Percentiles rank a stretch among this genome's conserved stretches.
Conservation (phyloP, 2,113 vertebrate species). For the Daubentonia madagascariensis region DNA sequence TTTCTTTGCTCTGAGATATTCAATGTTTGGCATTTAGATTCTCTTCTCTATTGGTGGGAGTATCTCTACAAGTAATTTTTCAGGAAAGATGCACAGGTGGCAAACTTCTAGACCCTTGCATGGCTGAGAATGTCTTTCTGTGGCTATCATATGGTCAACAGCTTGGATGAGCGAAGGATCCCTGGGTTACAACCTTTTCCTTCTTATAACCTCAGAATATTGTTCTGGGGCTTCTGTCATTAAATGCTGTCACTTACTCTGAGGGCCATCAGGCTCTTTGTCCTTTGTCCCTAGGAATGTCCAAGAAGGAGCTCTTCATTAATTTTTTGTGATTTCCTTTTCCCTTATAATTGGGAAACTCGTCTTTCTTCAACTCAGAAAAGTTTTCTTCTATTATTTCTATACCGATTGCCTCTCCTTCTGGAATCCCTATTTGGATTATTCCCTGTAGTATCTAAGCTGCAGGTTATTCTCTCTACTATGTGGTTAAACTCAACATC, state of each 20-base stretch:
- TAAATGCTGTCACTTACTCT: not conserved
- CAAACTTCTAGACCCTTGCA: not conserved
- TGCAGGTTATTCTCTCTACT: not conserved
- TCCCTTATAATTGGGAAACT: not conserved
- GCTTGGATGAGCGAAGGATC: not conserved
- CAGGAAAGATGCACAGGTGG: not conserved
- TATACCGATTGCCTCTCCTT: not conserved
- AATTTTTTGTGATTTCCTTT: not conserved
- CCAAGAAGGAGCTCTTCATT: not conserved
- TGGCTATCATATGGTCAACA: not conserved
- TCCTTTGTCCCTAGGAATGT: not conserved
- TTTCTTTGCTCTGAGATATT: not conserved
- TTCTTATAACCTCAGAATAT: not conserved
- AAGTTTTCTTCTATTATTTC: slow-evolving; percentile 36
- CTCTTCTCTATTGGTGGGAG: not conserved
- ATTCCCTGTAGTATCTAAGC: not conserved
- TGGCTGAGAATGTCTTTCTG: not conserved
- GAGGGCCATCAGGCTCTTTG: not conserved
- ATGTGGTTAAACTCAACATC: not conserved
- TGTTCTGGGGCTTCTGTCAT: not conserved
- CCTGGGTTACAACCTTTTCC: not conserved
- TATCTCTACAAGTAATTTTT: not conserved
- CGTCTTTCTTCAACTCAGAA: not conserved
- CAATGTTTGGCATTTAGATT: not conserved
- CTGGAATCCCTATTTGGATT: not conserved